Conservation (phyloP, 2,888 invertebrate genomes). For the Elegia similella region DNA sequence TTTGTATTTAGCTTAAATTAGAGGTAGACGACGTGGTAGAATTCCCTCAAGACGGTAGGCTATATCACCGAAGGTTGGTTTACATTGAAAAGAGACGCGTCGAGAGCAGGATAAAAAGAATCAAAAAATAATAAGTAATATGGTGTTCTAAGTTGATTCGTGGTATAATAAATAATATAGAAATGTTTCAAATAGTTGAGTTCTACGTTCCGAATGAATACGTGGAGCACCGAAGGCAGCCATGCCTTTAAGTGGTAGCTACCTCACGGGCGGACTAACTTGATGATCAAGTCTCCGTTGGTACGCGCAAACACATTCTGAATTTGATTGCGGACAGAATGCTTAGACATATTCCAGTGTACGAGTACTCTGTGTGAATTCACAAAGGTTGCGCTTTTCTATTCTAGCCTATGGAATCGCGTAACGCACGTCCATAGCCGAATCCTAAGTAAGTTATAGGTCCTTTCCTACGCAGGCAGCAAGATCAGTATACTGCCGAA, state of each 20-base stretch:
- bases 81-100: not conserved
- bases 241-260: not conserved
- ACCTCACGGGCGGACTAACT: not conserved
- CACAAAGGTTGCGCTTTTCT: too few relatives aligned
- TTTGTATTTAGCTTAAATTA: conserved; percentile 37
- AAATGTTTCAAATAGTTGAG: not conserved
- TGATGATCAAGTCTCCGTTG: not conserved
- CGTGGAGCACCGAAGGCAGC: conserved; percentile 1
- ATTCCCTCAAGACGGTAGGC: conserved; percentile 28
- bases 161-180: not conserved
- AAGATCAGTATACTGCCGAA: conserved; percentile 41
- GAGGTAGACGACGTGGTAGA: conserved; percentile 32
- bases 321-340: not conserved
- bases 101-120: too few relatives aligned
- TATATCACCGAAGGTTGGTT: not conserved
- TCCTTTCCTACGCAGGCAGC: too few relatives aligned
- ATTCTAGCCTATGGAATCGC: too few relatives aligned
- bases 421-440: too few relatives aligned
- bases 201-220: not conserved
- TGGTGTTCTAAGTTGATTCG: not conserved
- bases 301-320: not conserved
- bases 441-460: too few relatives aligned
- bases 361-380: too few relatives aligned
- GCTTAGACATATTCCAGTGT: not conserved
- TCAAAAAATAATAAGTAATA: too few relatives aligned